Conservation (phyloP, 2,888 invertebrate species). For the Agonopterix alstromeriana region DNA sequence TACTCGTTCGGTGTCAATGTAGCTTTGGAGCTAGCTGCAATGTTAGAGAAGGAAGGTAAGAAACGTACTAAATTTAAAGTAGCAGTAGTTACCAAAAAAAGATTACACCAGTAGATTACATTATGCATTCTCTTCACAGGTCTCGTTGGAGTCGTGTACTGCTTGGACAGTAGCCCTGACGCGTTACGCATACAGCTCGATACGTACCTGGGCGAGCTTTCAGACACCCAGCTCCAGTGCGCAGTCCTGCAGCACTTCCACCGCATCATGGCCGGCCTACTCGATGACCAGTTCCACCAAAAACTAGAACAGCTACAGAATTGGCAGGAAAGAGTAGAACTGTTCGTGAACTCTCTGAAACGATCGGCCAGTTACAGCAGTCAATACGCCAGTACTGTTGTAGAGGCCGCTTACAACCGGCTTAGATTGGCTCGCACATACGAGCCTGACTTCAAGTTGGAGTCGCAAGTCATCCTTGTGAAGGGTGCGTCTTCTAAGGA, state of each 20-base stretch:
- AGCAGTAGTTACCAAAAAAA: neutral
- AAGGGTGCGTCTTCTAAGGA: neutral
- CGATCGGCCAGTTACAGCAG: conserved; percentile 3
- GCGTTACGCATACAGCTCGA: conserved; percentile 10
- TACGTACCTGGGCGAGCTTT: conserved; percentile 10
- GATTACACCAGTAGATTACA: neutral
- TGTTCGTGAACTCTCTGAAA: conserved; percentile 2
- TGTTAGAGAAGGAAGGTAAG: conserved; percentile 45
- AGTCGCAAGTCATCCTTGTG: conserved; percentile 11
- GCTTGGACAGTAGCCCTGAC: conserved; percentile 16
- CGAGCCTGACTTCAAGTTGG: conserved; percentile 8
- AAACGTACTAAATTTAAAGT: neutral
- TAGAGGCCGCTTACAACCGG: conserved; percentile 12
- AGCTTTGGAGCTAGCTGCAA: conserved; percentile 38
- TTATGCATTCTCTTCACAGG: conserved; percentile 7
- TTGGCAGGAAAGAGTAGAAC: conserved; percentile 6
- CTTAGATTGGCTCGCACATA: conserved; percentile 10
- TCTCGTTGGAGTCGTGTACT: conserved; percentile 14
- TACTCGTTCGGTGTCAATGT: conserved; percentile 26
- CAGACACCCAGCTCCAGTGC: conserved; percentile 9
- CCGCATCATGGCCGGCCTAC: conserved; percentile 8
- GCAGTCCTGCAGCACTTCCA: conserved; percentile 10
- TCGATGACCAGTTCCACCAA: conserved; percentile 1
- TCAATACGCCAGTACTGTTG: conserved; percentile 6
- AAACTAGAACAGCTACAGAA: conserved; percentile 2